Conservation (phyloP, 2,888 invertebrate genomes). For the Ceriagrion tenellum region DNA sequence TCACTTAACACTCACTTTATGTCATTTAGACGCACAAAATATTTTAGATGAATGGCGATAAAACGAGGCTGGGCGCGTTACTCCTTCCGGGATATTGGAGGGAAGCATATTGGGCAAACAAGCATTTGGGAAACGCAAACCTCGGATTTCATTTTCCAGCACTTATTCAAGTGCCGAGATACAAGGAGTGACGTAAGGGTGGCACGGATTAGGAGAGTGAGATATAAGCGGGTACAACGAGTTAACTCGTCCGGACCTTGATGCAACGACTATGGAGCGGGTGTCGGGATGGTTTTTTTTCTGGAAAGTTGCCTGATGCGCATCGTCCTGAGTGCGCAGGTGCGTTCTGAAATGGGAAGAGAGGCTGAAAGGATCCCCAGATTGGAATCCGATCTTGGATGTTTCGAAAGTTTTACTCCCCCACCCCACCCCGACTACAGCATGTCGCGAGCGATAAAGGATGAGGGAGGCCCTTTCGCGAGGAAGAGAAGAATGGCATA, state of each 20-base stretch:
- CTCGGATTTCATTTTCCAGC: not conserved
- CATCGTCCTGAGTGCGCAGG: not conserved
- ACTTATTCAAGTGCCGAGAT: not conserved
- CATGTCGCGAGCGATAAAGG: not conserved
- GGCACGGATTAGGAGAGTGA: not conserved
- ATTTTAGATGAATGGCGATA: not conserved
- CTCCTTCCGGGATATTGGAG: not conserved
- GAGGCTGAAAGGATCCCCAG: not conserved
- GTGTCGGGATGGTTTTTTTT: not conserved
- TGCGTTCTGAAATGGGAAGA: not conserved
- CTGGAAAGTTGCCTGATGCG: not conserved
- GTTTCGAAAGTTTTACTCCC: not conserved
- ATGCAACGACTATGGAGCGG: not conserved
- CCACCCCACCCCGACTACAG: too few relatives aligned
- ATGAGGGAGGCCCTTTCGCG: not conserved
- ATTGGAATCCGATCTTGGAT: not conserved
- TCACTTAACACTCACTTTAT: not conserved
- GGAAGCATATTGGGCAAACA: not conserved
- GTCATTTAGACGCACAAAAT: not conserved
- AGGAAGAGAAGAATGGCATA: not conserved
- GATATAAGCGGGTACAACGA: not conserved
- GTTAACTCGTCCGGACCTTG: not conserved
- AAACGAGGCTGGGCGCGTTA: not conserved
- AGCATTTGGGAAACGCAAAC: not conserved
- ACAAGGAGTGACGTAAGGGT: not conserved